A percentile compares a stretch with the other conserved stretches of the same genome.
These are phyloP conservation scores for Tricholauxania praeusta DNA, from an alignment of 2,888 invertebrate genomes.

Conservation along the genomic window DNA sequence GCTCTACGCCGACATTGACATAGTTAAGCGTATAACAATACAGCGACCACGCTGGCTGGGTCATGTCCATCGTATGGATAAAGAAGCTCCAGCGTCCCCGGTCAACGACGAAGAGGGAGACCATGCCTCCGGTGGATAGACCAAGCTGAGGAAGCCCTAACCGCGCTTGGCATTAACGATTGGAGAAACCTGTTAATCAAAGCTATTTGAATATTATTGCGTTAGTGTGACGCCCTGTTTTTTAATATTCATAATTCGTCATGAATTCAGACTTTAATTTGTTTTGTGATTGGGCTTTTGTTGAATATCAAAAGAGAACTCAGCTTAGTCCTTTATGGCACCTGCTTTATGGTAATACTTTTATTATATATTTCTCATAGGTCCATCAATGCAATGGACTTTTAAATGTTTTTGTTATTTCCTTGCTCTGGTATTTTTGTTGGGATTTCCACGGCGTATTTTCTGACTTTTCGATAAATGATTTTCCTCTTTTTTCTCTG, in stretches of 20 bases:
- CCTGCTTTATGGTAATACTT: neutral
- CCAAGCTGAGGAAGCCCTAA: no score
- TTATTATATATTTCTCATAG: slow-evolving; percentile 8
- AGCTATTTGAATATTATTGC: no score
- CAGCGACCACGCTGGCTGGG: no score
- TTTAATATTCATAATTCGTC: slow-evolving; percentile 1
- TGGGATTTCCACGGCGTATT: neutral
- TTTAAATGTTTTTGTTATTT: neutral
- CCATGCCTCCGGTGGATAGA: no score
- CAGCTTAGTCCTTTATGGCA: neutral
- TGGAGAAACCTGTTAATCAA: no score
- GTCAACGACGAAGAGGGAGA: no score
- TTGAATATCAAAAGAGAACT: slow-evolving; percentile 7
- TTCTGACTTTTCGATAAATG: neutral
- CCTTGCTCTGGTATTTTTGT: neutral
- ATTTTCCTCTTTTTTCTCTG: neutral
- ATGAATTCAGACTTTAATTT: slow-evolving; percentile 1
- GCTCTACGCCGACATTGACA: no score
- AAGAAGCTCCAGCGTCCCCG: no score
- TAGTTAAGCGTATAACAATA: no score
- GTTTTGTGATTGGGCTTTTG: neutral
- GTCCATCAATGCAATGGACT: neutral
- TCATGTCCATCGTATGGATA: no score
- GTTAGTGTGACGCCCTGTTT: no score
- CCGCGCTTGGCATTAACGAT: no score